Base-by-base conservation (phyloP, 2,888 invertebrate species). In the Latheticus oryzae region DNA sequence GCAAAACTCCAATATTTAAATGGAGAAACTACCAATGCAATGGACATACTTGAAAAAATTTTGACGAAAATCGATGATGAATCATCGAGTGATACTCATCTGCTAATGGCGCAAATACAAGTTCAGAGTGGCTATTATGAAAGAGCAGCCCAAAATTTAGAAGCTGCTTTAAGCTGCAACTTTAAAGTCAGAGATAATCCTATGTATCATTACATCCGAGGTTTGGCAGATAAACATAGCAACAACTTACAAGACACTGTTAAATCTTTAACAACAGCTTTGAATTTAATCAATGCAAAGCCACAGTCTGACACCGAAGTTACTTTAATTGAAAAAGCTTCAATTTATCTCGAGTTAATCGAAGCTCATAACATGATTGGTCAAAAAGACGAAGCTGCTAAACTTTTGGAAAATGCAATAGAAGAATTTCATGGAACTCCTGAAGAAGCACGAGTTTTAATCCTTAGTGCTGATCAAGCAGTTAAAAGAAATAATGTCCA, bases 181-280 rank as follows among this genome's bases (percentile, higher is more conserved):
- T 97, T 98, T 74, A 89, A 92, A 78, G 89, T 97, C 0, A 82
- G 96, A 62, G 95, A 97, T 58, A 90, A 92, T 77, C 93, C 96
- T 0, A 82, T 95, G 74, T 98, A 94, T 74, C 93, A 96, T 79
- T 84, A 95, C 60, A 85, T 96, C 1, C 86, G 87, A 64, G 96
- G 95, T 0, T 82, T 92, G 15, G 88, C 97, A 38, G 85, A 91
- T 63, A 94, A 91, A 73, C 85, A 87, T 66, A 84, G 85, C 47
- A 86, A 87, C 9, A 86, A 91, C 67, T 78, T 85, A 2, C 84
- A 87, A 23, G 89, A 89, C 45, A 87, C 91, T 0, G 83, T 93
- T 32, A 85, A 88, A 55, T 90, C 90, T 61, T 86, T 94, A 58
- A 83, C 86, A 42, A 85, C 85, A 3, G 93, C 94, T 5, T 83